Base-by-base conservation (phyloP, 2,888 invertebrate genomes). In the Beris chalybata region DNA sequence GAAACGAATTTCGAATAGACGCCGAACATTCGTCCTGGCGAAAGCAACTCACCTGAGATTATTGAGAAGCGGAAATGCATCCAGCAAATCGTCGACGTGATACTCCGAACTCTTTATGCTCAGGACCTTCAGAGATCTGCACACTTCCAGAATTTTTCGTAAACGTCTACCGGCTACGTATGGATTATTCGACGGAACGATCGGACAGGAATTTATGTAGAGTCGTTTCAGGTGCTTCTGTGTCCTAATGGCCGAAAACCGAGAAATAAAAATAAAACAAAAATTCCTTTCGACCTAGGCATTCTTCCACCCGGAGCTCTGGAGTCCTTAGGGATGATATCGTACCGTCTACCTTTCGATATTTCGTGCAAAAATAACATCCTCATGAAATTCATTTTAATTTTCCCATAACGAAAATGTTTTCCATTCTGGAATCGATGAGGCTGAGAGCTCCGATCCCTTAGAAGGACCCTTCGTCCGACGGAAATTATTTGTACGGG, bases 161-260 rank as follows among this genome's bases (percentile, higher is more conserved):
- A 58, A 45, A 6, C 58, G 58, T 30, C 58, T 29, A n/a, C 58
- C 58, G 38, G 58, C 58, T 29, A 45, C 29, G n/a, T 31, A 47
- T 11, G 58, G 47, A 29, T 58, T 45, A 11, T 47, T 29, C 50
- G 11, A n/a, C 15, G 61, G 45, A 7, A 45, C 50, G n/a, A 61
- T 61, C 32, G 32, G 50, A 43, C 61, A 61, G 32, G 31, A 15
- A 32, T 61, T 47, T 11, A 61, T 43, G 32, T 61, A 31, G 13
- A 61, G 32, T 22, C 47, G 50, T 15, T 61, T 61, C 22, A 61
- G 61, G 32, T 50, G 32, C 22, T 52, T 61, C 47, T 61, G 61
- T 32, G 32, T 61, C 13, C 61, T 61, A 31, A 38, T 38, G 38
- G 38, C 38, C 7, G 38, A 38, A 38, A 38, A 38, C 7, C 38